Percentiles rank a stretch among this genome's conserved stretches.
phyloP scores from a whole-genome alignment of 2,888 invertebrate species.

The Standfussiana lucernea region DNA sequence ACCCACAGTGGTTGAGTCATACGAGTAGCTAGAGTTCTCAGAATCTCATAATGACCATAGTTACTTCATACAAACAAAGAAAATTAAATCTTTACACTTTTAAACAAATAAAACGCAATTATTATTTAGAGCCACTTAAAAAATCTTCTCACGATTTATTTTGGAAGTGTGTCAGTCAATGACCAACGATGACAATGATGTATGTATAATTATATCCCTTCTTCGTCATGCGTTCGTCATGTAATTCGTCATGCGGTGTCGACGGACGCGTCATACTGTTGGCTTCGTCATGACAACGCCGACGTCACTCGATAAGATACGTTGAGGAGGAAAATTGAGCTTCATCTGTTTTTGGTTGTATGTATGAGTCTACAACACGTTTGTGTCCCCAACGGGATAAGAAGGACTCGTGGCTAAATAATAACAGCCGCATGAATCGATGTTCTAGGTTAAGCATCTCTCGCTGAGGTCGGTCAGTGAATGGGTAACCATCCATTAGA shows the following conservation, averaged over 20 bases:
- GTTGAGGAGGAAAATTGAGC: neutral
- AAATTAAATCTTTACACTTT: neutral
- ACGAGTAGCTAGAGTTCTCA: neutral
- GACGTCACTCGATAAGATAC: conserved; percentile 46
- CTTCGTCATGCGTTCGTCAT: conserved; percentile 37
- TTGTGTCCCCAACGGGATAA: neutral
- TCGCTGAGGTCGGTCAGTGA: neutral
- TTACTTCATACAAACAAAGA: neutral
- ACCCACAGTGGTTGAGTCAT: neutral
- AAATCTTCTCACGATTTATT: conserved; percentile 28
- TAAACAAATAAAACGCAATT: neutral
- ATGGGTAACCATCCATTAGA: neutral
- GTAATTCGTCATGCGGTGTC: conserved; percentile 46
- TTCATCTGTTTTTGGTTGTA: neutral
- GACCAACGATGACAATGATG: conserved; percentile 23
- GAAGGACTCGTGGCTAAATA: neutral
- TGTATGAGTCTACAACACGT: neutral
- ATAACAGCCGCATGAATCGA: neutral
- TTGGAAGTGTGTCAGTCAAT: conserved; percentile 37
- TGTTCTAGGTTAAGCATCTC: neutral
- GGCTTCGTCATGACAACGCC: conserved; percentile 19
- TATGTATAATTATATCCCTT: conserved; percentile 35
- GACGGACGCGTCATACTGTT: conserved; percentile 33
- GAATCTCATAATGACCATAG: neutral
- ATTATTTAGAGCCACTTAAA: neutral